Evolutionary conservation across 2,113 vertebrate genomes (phyloP), one percentile per base, ranked within the genome.

Genomic region (Eulemur rufifrons): DNA sequence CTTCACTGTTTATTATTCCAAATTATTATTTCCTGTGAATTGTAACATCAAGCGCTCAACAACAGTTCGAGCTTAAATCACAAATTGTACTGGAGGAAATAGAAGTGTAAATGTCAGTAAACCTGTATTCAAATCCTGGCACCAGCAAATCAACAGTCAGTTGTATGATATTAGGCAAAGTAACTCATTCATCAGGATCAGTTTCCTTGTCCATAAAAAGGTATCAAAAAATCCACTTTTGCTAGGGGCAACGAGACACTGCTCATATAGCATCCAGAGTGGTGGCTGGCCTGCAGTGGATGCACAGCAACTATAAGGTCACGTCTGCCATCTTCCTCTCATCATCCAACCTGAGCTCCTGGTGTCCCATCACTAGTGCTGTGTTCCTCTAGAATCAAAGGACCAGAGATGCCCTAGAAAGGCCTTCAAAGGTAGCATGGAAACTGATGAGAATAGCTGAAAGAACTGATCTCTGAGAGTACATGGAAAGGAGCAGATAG

Each of bases 1-100:
- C 59, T 77, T 92, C 71, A 15, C 6, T 73, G 6, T 84, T 80
- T 52, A 59, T 64, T 29, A 89, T 85, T 94, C 37, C n/a, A 61
- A 92, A 89, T 23, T 59, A 74, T 82, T 39, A 61, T 39, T 89
- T 69, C 27, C 66, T 92, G 50, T 84, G 69, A 95, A 64, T 86
- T 2, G 78, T 96, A 47, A 12, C 61, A 37, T 9, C 27, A 73
- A 85, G 13, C 17, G n/a, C 21, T 54, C 29, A 82, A 27, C 3
- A 64, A 5, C 9, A 37, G 17, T 92, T 90, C 86, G 25, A 89
- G 23, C 10, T 80, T 94, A 80, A 21, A 3, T 21, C 68, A 73
- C 9, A 84, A 85, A 34, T 37, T 78, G 0, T 71, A 13, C 34
- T 73, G 50, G 27, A 45, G 61, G 68, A 93, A 47, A 69, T 56